These are phyloP conservation scores for Rhinichthys osculus DNA, from an alignment of 2,797 vertebrate genomes.

Conservation along the genomic window DNA sequence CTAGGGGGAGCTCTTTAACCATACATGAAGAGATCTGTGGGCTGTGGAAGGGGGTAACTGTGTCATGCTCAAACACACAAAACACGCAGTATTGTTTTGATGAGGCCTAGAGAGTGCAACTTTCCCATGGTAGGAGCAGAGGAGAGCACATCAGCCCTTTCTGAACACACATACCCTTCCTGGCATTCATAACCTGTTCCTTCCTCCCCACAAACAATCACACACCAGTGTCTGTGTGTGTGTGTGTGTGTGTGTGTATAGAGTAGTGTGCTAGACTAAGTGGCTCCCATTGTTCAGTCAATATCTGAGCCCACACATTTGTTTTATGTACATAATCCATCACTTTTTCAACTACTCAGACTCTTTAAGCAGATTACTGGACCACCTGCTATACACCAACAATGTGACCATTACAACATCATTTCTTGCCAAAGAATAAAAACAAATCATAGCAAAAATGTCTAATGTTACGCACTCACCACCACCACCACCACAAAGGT, in stretches of 20 bases:
- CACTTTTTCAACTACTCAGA: slow-evolving; percentile 18
- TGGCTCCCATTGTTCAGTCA: slow-evolving; percentile 58
- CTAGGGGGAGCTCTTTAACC: slow-evolving; percentile 64
- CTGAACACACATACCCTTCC: slow-evolving; percentile 71
- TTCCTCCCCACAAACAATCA: slow-evolving; percentile 71
- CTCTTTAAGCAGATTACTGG: slow-evolving; percentile 39
- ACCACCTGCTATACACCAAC: slow-evolving; percentile 44
- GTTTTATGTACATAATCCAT: slow-evolving; percentile 44
- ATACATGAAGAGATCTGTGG: slow-evolving; percentile 42
- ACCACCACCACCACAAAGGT: slow-evolving; percentile 7
- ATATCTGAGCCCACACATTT: slow-evolving; percentile 54
- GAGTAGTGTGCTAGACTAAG: slow-evolving; percentile 54
- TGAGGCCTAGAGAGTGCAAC: slow-evolving; percentile 61
- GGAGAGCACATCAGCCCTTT: slow-evolving; percentile 52
- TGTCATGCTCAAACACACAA: slow-evolving; percentile 44
- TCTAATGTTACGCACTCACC: background rate
- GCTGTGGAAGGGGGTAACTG: slow-evolving; percentile 21
- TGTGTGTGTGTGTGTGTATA: slow-evolving; percentile 35
- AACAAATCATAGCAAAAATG: slow-evolving; percentile 10
- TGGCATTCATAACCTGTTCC: slow-evolving; percentile 80
- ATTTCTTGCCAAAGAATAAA: slow-evolving; percentile 4
- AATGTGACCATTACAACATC: slow-evolving; percentile 4
- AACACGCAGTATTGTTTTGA: slow-evolving; percentile 68
- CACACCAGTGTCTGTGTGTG: slow-evolving; percentile 38
- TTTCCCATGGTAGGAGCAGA: slow-evolving; percentile 74